These are phyloP conservation scores for Bombus pascuorum DNA, from an alignment of 1,140 invertebrate genomes.

Conservation along the genomic window DNA sequence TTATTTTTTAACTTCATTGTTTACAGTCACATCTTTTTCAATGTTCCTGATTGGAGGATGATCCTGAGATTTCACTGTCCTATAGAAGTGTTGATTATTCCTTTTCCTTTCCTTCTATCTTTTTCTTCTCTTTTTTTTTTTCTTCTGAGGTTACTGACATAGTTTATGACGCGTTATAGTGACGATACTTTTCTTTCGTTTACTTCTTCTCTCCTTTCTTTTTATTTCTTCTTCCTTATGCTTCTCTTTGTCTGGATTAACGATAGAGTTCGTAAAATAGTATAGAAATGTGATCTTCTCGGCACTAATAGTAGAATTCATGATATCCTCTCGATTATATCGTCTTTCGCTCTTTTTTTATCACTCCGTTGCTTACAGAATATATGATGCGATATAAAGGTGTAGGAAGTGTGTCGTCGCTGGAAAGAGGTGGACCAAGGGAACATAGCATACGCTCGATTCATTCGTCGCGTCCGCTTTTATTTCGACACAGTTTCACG, in stretches of 20 bases:
- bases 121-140: no score
- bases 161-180: neutral
- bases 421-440: neutral
- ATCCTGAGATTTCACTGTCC: no score
- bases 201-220: neutral
- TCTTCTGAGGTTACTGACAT: neutral
- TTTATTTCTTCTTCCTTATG: neutral
- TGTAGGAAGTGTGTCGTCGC: neutral
- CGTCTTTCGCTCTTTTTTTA: neutral
- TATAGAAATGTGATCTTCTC: no score
- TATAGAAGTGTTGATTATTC: no score
- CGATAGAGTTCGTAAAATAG: no score
- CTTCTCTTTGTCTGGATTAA: neutral
- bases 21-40: no score
- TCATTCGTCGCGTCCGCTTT: conserved; percentile 24
- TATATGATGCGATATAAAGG: neutral
- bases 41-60: no score
- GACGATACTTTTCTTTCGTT: neutral
- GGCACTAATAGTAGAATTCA: no score
- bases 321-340: neutral
- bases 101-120: no score
- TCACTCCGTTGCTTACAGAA: neutral
- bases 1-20: no score
- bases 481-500: conserved; percentile 36
- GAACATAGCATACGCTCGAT: neutral